Percentiles rank a stretch among this genome's conserved stretches.
Evolutionary conservation across 2,797 vertebrate species (phyloP).

Genomic region (Clangula hyemalis): DNA sequence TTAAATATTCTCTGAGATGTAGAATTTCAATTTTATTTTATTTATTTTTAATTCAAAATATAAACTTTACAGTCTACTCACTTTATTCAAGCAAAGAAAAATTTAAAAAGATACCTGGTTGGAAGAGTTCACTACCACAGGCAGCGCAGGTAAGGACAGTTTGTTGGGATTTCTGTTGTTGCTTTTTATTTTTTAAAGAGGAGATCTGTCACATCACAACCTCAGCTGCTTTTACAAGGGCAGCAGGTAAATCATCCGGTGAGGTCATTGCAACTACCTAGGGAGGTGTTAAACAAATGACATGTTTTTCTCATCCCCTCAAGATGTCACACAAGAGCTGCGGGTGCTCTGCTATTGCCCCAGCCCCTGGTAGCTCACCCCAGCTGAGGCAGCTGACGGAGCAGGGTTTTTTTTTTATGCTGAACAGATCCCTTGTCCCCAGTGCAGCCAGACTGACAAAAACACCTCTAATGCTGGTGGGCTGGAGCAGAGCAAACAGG

Average conservation of each 20-base stretch:
- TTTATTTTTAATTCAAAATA: neutral
- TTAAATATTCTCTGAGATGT: neutral
- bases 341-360: neutral
- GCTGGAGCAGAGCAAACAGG: neutral
- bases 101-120: neutral
- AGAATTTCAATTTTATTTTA: neutral
- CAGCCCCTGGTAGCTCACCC: neutral
- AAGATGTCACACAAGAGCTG: neutral
- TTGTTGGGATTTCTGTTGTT: neutral
- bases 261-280: neutral
- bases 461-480: neutral
- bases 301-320: neutral
- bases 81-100: neutral
- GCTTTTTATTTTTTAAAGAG: neutral
- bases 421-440: neutral
- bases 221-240: neutral
- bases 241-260: neutral
- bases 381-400: accelerated
- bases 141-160: neutral
- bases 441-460: accelerated
- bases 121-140: neutral
- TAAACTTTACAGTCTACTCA: neutral
- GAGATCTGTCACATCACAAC: neutral
- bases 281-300: neutral
- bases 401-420: neutral